A percentile compares a stretch with the other conserved stretches of the same genome.
These are phyloP conservation scores for Urophycis tenuis DNA, from an alignment of 2,797 vertebrate genomes.

Conservation along the genomic window DNA sequence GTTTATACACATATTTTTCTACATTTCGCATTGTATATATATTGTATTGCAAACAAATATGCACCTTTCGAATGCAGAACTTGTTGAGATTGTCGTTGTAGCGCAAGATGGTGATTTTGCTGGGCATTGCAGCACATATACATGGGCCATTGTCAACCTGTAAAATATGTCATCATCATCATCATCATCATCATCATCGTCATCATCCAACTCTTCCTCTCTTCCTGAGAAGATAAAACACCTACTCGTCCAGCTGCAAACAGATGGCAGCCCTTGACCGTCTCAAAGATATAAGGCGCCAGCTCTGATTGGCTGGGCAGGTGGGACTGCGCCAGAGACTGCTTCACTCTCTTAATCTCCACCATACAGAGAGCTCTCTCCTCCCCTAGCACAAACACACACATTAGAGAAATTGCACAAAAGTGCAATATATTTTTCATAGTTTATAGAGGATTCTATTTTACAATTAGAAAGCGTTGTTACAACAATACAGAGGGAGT, in stretches of 20 bases:
- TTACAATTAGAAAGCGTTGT: background rate
- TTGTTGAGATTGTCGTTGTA: constrained; percentile 95
- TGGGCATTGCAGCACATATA: constrained; percentile 96
- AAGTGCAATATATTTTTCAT: background rate
- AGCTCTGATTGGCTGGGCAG: constrained; percentile 90
- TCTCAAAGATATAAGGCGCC: constrained; percentile 87
- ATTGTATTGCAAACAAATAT: background rate
- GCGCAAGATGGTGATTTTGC: constrained; percentile 88
- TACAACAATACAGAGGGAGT: background rate
- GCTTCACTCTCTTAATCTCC: constrained; percentile 96
- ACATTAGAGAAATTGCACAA: background rate
- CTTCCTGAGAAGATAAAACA: constrained; percentile 5
- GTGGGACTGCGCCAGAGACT: constrained; percentile 92
- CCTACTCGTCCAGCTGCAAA: constrained; percentile 91
- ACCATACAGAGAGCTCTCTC: constrained; percentile 91
- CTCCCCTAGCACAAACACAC: constrained; percentile 72
- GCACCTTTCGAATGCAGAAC: constrained; percentile 95
- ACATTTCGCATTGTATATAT: background rate
- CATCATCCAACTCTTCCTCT: background rate
- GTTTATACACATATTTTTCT: background rate
- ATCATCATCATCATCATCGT: background rate
- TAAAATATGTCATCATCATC: background rate
- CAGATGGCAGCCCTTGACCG: constrained; percentile 95
- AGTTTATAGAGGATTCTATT: background rate
- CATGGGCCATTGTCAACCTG: constrained; percentile 92